phyloP scores from a whole-genome alignment of 2,113 vertebrate genomes.

The Cochlearius cochlearius region DNA sequence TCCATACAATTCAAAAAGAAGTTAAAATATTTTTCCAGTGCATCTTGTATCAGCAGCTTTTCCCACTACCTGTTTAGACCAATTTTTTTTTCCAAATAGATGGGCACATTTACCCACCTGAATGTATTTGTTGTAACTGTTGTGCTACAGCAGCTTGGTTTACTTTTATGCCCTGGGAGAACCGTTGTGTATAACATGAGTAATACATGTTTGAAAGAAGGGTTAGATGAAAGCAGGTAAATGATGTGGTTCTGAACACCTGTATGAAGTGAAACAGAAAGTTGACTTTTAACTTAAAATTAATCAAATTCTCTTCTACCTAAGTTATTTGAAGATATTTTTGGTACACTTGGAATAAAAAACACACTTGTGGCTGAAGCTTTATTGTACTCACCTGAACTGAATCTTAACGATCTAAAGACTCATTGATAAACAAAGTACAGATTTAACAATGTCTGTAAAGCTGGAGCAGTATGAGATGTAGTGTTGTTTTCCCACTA shows the following conservation, averaged over 20 bases:
- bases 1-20: not conserved
- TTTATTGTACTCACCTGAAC: not conserved
- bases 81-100: accelerated
- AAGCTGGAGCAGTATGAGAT: not conserved
- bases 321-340: not conserved
- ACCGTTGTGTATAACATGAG: not conserved
- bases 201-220: not conserved
- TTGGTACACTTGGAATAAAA: not conserved
- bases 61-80: not conserved
- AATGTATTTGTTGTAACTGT: not conserved
- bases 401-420: not conserved
- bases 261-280: not conserved
- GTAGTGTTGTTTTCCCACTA: not conserved
- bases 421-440: not conserved
- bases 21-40: not conserved
- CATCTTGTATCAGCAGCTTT: not conserved
- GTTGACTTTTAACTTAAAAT: not conserved
- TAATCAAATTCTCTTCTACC: not conserved
- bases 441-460: not conserved
- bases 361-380: not conserved
- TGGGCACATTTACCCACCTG: not conserved
- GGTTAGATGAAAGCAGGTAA: not conserved
- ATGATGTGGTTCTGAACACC: not conserved
- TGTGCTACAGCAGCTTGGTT: not conserved
- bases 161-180: not conserved